A percentile compares a stretch with the other conserved stretches of the same genome.
These are phyloP conservation scores for Felis chaus DNA, from an alignment of 2,113 vertebrate species.

Conservation along the genomic window DNA sequence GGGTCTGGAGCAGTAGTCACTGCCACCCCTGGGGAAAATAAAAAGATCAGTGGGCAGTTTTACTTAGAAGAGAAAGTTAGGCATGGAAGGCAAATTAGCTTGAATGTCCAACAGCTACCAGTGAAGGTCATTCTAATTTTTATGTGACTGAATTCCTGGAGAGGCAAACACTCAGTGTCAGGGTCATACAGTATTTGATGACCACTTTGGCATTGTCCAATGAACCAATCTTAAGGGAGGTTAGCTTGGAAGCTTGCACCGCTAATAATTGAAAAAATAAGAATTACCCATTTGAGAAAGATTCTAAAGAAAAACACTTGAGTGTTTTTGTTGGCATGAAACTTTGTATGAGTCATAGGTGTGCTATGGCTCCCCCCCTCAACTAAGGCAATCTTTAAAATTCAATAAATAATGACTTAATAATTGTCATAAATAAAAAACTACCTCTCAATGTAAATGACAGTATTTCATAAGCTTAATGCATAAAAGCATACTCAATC, in stretches of 20 bases:
- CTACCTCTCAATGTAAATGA: not conserved
- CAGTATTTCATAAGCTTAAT: not conserved
- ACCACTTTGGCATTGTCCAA: not conserved
- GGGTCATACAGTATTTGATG: not conserved
- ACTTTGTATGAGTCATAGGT: not conserved
- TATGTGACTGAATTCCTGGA: not conserved
- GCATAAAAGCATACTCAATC: not conserved
- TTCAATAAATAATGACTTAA: not conserved
- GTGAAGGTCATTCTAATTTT: not conserved
- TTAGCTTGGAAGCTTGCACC: not conserved
- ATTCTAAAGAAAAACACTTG: slow-evolving; percentile 23
- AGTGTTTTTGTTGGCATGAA: slow-evolving; percentile 42
- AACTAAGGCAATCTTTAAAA: not conserved
- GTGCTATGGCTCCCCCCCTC: not conserved
- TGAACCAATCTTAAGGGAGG: not conserved
- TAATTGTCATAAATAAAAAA: slow-evolving; percentile 19
- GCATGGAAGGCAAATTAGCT: not conserved
- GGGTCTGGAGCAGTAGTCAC: not conserved
- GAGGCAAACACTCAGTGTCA: not conserved
- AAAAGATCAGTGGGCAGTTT: not conserved
- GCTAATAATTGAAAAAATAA: not conserved
- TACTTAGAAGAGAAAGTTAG: slow-evolving; percentile 30
- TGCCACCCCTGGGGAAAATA: not conserved
- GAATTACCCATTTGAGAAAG: slow-evolving; percentile 35
- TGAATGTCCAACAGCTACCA: not conserved